Conservation (phyloP, 2,113 vertebrate species). For the Tachuris rubrigastra region DNA sequence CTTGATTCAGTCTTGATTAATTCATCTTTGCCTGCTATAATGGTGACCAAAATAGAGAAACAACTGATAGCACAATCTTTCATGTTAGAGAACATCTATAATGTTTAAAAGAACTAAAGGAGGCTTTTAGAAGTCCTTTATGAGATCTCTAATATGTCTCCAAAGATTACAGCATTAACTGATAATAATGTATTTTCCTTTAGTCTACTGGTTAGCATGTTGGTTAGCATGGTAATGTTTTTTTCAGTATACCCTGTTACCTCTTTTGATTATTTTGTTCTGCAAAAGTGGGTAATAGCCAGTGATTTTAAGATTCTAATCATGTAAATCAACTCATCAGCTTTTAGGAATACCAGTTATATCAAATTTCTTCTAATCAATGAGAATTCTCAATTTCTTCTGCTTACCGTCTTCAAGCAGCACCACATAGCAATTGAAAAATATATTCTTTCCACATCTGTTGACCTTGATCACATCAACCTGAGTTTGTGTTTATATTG, state of each 20-base stretch:
- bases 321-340: not conserved
- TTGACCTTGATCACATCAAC: not conserved
- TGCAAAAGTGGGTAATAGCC: not conserved
- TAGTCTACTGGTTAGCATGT: not conserved
- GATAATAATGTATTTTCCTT: not conserved
- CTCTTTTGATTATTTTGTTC: not conserved
- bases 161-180: not conserved
- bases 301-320: slow-evolving; percentile 14
- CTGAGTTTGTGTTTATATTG: not conserved
- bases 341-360: not conserved
- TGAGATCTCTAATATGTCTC: not conserved
- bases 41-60: not conserved
- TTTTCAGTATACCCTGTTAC: not conserved
- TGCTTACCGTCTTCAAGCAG: not conserved
- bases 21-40: not conserved
- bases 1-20: not conserved
- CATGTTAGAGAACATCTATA: not conserved
- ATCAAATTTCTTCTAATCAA: slow-evolving; percentile 4
- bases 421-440: not conserved
- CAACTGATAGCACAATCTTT: not conserved
- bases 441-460: not conserved
- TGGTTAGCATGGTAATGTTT: not conserved
- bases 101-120: not conserved
- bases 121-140: not conserved
- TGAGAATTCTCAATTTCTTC: not conserved